phyloP scores from a whole-genome alignment of 1,140 invertebrate genomes.

The Caerostris darwini region DNA sequence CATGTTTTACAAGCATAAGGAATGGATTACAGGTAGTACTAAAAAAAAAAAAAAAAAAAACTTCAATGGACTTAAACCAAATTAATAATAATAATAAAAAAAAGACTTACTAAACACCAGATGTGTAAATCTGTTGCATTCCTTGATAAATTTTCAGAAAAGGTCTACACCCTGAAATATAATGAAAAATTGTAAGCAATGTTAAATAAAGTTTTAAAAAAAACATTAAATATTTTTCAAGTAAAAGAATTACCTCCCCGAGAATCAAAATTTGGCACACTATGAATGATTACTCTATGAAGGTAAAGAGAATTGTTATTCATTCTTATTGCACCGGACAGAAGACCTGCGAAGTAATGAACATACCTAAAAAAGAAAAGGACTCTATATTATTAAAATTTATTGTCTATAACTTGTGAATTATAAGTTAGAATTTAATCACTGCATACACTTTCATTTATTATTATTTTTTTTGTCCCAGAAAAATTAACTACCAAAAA shows the following conservation, averaged over 20 bases:
- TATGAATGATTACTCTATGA: slow-evolving; percentile 92
- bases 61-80: too few relatives aligned
- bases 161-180: slow-evolving; percentile 80
- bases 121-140: slow-evolving; percentile 93
- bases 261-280: slow-evolving; percentile 89
- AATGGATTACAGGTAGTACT: too few relatives aligned
- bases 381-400: slow-evolving; percentile 34
- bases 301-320: slow-evolving; percentile 92
- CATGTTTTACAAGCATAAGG: too few relatives aligned
- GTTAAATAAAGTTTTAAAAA: not conserved
- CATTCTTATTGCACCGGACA: slow-evolving; percentile 92
- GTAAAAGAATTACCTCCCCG: slow-evolving; percentile 83
- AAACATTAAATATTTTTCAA: not conserved
- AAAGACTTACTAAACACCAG: slow-evolving; percentile 88
- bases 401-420: not conserved
- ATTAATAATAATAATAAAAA: too few relatives aligned
- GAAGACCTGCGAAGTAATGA: slow-evolving; percentile 93
- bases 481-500: not conserved
- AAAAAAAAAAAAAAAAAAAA: too few relatives aligned
- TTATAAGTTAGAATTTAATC: not conserved
- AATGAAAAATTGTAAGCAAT: not conserved
- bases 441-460: not conserved
- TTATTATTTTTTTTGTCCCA: not conserved
- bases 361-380: slow-evolving; percentile 87
- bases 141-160: slow-evolving; percentile 88